Conservation (phyloP, 2,797 vertebrate genomes). For the Astyanax mexicanus region DNA sequence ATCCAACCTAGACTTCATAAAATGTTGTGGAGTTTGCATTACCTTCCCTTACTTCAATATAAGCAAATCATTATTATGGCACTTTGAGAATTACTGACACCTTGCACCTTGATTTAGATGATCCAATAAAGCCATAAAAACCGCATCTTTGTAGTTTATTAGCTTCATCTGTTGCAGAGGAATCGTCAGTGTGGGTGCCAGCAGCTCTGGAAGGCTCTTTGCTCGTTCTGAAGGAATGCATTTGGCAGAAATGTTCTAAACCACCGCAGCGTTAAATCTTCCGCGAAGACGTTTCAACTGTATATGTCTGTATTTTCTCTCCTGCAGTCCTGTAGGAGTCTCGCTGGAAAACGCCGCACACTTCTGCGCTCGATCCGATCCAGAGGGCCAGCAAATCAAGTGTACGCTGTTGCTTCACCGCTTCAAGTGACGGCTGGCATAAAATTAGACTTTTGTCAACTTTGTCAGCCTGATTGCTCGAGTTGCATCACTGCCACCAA, state of each 20-base stretch:
- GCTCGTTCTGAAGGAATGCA: neutral
- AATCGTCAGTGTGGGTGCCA: neutral
- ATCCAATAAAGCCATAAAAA: neutral
- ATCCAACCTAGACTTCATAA: too few relatives aligned
- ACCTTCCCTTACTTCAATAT: too few relatives aligned
- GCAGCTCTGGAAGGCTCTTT: neutral
- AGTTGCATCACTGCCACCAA: conserved; percentile 1
- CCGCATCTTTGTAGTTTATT: neutral
- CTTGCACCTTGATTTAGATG: neutral
- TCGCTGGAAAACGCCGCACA: neutral
- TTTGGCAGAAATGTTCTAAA: neutral
- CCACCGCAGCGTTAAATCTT: neutral
- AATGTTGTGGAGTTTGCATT: too few relatives aligned
- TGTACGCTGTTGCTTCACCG: neutral
- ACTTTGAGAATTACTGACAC: neutral
- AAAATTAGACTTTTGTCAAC: conserved; percentile 10
- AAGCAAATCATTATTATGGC: too few relatives aligned
- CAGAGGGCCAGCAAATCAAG: neutral
- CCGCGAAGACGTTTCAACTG: neutral
- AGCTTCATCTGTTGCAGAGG: neutral
- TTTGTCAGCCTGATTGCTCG: neutral
- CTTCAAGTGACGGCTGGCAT: neutral
- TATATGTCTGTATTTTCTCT: neutral
- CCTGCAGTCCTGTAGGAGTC: neutral
- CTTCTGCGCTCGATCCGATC: neutral